Evolutionary conservation across 2,113 vertebrate genomes (phyloP).

Genomic region (Heterochromis multidens): DNA sequence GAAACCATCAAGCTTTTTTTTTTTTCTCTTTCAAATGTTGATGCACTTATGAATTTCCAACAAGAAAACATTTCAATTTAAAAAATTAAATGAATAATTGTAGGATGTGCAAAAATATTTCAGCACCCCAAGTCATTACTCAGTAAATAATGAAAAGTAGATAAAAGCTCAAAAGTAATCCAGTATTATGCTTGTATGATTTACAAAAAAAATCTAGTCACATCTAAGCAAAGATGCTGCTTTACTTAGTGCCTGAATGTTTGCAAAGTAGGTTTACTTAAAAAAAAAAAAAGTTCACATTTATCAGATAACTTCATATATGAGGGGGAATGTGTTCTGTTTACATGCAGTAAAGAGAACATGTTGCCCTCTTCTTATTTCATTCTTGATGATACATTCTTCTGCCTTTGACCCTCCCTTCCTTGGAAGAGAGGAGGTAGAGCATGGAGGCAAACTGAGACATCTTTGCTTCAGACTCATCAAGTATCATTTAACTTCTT

Average conservation of each 20-base stretch:
- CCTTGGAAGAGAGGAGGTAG: no score
- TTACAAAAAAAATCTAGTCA: no score
- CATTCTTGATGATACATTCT: background rate
- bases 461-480: no score
- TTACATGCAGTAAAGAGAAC: background rate
- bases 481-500: no score
- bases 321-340: background rate
- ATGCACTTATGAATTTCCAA: background rate
- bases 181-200: background rate
- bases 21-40: background rate
- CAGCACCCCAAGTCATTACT: background rate
- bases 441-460: no score
- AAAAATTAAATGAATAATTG: background rate
- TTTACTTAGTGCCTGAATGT: no score
- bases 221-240: background rate
- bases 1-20: background rate
- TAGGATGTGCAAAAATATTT: background rate
- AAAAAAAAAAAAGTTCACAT: background rate
- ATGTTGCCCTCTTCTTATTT: background rate
- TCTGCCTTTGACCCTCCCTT: background rate
- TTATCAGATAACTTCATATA: background rate
- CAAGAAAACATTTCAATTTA: background rate
- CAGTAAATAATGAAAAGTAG: background rate
- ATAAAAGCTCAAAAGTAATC: background rate
- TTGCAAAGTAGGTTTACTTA: no score